Evolutionary conservation across 1,140 invertebrate genomes (phyloP).

Genomic region (Oryctes rhinoceros): DNA sequence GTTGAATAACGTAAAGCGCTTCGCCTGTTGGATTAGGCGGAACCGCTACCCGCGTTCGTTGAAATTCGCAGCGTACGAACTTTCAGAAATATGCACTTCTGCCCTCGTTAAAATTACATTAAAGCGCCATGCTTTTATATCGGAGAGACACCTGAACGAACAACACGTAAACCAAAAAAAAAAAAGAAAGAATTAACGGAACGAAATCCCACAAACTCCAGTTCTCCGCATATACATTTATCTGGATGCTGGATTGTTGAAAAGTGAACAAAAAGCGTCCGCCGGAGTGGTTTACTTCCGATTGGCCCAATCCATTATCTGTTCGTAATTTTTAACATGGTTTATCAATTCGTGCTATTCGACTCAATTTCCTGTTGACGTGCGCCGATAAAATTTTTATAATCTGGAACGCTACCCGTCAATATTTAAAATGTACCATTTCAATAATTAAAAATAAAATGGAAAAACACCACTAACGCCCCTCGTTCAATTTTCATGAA

Average conservation of each 20-base stretch:
- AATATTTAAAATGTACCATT: slow-evolving; percentile 40
- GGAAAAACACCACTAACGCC: slow-evolving; percentile 41
- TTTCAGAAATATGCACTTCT: slow-evolving; percentile 52
- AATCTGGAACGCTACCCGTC: slow-evolving; percentile 35
- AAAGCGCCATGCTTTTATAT: slow-evolving; percentile 53
- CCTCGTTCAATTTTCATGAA: slow-evolving; percentile 45
- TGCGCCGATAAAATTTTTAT: slow-evolving; percentile 47
- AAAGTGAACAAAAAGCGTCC: neutral
- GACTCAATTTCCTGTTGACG: slow-evolving; percentile 52
- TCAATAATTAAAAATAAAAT: slow-evolving; percentile 51
- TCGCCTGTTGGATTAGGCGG: slow-evolving; percentile 44
- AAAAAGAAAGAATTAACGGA: slow-evolving; percentile 37
- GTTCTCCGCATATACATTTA: neutral
- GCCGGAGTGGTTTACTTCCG: slow-evolving; percentile 45
- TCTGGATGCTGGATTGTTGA: neutral
- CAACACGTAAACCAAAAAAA: slow-evolving; percentile 40
- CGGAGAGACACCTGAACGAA: slow-evolving; percentile 42
- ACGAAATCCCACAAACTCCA: too few relatives aligned
- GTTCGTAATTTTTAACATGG: slow-evolving; percentile 54
- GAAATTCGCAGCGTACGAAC: slow-evolving; percentile 44
- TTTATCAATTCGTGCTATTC: slow-evolving; percentile 54
- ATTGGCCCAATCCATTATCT: slow-evolving; percentile 49
- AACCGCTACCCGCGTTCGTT: slow-evolving; percentile 41
- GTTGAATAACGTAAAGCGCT: slow-evolving; percentile 25
- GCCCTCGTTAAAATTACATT: slow-evolving; percentile 58